phyloP scores from a whole-genome alignment of 2,888 invertebrate genomes.

The Esperia sulphurella region DNA sequence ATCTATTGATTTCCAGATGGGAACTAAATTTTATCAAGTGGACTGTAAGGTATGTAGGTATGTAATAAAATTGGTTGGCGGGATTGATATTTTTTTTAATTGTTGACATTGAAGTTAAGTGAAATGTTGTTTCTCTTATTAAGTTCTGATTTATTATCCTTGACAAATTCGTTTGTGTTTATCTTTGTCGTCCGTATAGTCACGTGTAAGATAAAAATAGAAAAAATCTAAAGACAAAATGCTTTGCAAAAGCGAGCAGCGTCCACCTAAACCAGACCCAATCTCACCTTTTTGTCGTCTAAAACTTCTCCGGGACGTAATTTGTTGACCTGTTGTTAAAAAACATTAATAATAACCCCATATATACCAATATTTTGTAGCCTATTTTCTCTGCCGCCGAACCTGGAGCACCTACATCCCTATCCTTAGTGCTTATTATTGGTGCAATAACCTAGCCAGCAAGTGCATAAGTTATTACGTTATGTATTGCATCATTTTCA shows the following conservation, averaged over 20 bases:
- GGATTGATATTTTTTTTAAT: too few species aligned
- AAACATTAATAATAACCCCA: constrained; percentile 70
- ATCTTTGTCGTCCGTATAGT: constrained; percentile 12
- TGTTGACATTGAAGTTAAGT: too few species aligned
- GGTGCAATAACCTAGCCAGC: constrained; percentile 61
- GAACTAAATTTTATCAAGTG: background rate
- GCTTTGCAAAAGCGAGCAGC: constrained; percentile 77
- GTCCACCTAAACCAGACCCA: constrained; percentile 76
- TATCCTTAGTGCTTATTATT: constrained; percentile 46
- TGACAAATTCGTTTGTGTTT: background rate
- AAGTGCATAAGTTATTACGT: constrained; percentile 69
- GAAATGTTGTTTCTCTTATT: too few species aligned
- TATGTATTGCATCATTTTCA: constrained; percentile 52
- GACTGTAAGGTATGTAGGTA: background rate
- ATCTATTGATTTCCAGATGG: background rate
- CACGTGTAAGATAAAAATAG: constrained; percentile 39
- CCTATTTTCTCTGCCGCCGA: constrained; percentile 74
- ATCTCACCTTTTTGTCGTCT: constrained; percentile 95
- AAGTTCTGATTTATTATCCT: background rate
- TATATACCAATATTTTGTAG: constrained; percentile 29
- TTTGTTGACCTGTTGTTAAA: constrained; percentile 87
- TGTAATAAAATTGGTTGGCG: too few species aligned
- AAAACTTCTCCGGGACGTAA: constrained; percentile 96
- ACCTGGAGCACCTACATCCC: constrained; percentile 51
- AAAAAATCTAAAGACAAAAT: constrained; percentile 56